Percentiles rank a stretch among this genome's conserved stretches.
phyloP scores from a whole-genome alignment of 2,113 vertebrate species.

The Monopterus albus region DNA sequence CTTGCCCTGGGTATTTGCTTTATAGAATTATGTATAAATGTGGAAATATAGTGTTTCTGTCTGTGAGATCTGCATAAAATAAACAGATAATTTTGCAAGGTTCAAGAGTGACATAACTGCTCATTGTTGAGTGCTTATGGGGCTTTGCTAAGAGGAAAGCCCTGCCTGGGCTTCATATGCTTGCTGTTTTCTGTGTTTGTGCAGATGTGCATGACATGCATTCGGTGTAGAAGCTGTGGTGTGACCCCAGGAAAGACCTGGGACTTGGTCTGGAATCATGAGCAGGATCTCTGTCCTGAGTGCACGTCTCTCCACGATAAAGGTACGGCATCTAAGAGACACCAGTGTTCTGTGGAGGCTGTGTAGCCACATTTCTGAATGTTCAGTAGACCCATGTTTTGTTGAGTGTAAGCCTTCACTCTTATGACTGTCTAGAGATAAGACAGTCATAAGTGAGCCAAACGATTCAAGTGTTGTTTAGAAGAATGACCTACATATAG shows the following conservation, averaged over 20 bases:
- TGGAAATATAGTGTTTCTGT: no score
- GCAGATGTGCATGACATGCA: conserved; percentile 90
- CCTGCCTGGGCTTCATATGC: neutral
- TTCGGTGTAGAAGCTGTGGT: conserved; percentile 93
- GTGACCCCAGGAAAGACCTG: conserved; percentile 89
- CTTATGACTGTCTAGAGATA: no score
- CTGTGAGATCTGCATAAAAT: neutral
- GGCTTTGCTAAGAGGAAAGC: neutral
- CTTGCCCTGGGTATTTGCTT: conserved; percentile 86
- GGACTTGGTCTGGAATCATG: conserved; percentile 87
- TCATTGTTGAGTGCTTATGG: no score
- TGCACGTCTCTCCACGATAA: conserved; percentile 86
- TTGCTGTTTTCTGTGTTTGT: conserved; percentile 11
- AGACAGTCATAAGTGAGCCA: neutral
- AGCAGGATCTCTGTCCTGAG: conserved; percentile 87
- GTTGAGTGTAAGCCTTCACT: neutral
- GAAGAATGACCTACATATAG: neutral
- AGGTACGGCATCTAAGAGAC: conserved; percentile 71
- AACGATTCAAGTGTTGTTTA: neutral
- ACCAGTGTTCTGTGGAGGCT: neutral
- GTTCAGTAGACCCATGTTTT: neutral
- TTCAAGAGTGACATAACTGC: no score
- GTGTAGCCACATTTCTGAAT: neutral
- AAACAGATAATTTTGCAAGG: no score
- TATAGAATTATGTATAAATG: no score